These are phyloP conservation scores for Colossoma macropomum DNA, from an alignment of 2,113 vertebrate species.

Conservation along the genomic window DNA sequence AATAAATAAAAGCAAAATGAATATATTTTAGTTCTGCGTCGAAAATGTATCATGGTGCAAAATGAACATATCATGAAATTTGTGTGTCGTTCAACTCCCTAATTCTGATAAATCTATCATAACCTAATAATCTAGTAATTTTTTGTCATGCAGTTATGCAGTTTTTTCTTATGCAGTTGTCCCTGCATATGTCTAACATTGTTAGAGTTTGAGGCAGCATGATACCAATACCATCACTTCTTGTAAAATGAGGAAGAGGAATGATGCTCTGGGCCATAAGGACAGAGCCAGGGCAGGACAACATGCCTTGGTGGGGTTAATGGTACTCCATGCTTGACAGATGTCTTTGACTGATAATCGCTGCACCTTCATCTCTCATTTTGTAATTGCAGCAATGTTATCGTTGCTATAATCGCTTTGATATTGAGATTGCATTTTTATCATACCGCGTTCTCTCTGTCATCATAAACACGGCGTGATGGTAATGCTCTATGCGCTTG, in stretches of 20 bases:
- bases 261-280: constrained; percentile 33
- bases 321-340: constrained; percentile 45
- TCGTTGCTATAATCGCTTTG: constrained; percentile 38
- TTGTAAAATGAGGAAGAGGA: constrained; percentile 16
- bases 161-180: too few relatives aligned
- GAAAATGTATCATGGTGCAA: too few relatives aligned
- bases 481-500: neutral
- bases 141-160: too few relatives aligned
- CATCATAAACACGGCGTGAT: neutral
- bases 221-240: neutral
- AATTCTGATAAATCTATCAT: too few relatives aligned
- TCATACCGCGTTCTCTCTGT: constrained; percentile 23
- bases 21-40: too few relatives aligned
- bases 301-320: constrained; percentile 44
- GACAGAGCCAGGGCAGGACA: constrained; percentile 24
- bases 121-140: too few relatives aligned
- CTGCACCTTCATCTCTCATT: constrained; percentile 39
- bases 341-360: constrained; percentile 35
- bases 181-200: neutral
- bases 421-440: constrained; percentile 32
- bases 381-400: constrained; percentile 48
- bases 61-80: too few relatives aligned
- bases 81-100: too few relatives aligned
- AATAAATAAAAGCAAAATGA: too few relatives aligned
- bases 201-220: neutral